Percentiles rank a stretch among this genome's conserved stretches.
Evolutionary conservation across 2,113 vertebrate genomes (phyloP).

Genomic region (Delphinus delphis): DNA sequence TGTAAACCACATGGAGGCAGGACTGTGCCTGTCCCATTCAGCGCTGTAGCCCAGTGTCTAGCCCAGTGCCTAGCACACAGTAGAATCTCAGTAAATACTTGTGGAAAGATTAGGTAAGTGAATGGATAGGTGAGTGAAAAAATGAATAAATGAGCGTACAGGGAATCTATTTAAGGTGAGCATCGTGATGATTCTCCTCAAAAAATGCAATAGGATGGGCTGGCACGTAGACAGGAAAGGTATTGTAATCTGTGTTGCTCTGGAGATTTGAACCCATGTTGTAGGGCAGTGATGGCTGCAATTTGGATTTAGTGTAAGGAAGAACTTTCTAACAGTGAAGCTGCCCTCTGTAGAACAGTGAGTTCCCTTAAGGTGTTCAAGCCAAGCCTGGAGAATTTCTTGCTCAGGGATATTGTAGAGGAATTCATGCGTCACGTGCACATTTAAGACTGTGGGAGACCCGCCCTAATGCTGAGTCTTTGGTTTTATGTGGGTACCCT

Average conservation of each 20-base stretch:
- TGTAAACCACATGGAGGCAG: neutral
- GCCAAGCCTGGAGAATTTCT: neutral
- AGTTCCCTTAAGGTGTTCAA: neutral
- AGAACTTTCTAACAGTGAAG: neutral
- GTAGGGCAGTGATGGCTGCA: neutral
- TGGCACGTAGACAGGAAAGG: neutral
- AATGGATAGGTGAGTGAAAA: neutral
- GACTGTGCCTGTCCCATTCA: neutral
- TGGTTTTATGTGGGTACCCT: neutral
- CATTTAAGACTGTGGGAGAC: neutral
- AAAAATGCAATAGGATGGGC: no score
- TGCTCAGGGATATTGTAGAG: neutral
- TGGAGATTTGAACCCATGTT: neutral
- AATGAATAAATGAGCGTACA: neutral
- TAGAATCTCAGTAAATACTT: neutral
- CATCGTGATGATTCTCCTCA: neutral
- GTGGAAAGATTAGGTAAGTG: neutral
- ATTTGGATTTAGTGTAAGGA: neutral
- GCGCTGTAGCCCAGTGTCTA: neutral
- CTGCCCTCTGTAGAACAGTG: neutral
- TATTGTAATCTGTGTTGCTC: neutral
- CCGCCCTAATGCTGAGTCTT: fast-evolving
- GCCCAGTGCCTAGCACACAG: fast-evolving
- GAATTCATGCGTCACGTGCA: neutral
- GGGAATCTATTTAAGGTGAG: neutral